Evolutionary conservation across 2,797 vertebrate genomes (phyloP).

Genomic region (Ctenopoma kingsleyae): DNA sequence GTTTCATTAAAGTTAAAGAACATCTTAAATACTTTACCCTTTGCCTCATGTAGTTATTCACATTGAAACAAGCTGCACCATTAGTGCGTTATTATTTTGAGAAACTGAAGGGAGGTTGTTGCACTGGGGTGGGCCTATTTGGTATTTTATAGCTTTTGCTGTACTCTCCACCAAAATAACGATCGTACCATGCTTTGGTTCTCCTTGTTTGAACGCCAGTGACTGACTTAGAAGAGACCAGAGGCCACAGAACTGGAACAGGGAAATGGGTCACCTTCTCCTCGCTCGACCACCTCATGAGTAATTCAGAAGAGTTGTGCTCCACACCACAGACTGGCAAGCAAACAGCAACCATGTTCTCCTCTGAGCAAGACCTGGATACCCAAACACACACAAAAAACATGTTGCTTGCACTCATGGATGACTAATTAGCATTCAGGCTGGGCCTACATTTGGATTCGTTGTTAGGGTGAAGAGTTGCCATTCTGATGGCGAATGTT

Average conservation of each 20-base stretch:
- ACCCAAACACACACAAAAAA: slow-evolving; percentile 28
- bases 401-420: slow-evolving; percentile 44
- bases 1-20: neutral
- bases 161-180: neutral
- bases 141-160: neutral
- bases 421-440: slow-evolving; percentile 59
- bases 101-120: neutral
- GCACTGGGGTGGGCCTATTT: neutral
- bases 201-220: slow-evolving; percentile 32
- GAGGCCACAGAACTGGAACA: slow-evolving; percentile 61
- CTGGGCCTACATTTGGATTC: slow-evolving; percentile 29
- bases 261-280: slow-evolving; percentile 74
- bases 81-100: neutral
- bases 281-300: slow-evolving; percentile 58
- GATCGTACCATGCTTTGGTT: neutral
- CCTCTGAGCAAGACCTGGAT: slow-evolving; percentile 40
- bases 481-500: slow-evolving; percentile 54
- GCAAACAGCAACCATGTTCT: slow-evolving; percentile 40
- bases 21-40: neutral
- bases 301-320: slow-evolving; percentile 66
- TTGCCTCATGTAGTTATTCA: neutral
- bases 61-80: neutral
- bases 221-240: slow-evolving; percentile 33
- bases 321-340: slow-evolving; percentile 19
- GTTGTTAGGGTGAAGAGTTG: slow-evolving; percentile 33